Conservation (phyloP, 2,888 invertebrate species). For the Halictus quadricinctus region DNA sequence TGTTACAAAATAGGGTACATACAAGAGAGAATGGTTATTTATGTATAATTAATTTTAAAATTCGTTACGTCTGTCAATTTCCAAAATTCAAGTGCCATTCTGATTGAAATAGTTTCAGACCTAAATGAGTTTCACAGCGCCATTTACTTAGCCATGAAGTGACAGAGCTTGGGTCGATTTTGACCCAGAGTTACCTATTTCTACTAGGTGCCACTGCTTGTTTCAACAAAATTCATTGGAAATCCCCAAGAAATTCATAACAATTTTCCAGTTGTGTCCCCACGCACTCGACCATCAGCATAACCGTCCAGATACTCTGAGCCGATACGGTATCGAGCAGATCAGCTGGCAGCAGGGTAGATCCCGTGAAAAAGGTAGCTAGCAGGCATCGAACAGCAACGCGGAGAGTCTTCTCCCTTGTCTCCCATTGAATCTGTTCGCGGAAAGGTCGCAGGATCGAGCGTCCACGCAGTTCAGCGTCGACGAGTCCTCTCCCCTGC, state of each 20-base stretch:
- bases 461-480: not conserved
- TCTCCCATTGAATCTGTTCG: not conserved
- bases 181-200: no score
- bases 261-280: not conserved
- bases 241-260: not conserved
- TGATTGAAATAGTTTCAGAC: no score
- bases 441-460: slow-evolving; percentile 2
- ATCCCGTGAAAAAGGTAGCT: not conserved
- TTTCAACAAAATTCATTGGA: no score
- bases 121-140: no score
- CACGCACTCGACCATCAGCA: not conserved
- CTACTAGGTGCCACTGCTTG: no score
- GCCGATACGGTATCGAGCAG: not conserved
- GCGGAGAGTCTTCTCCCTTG: not conserved
- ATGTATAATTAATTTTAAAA: not conserved
- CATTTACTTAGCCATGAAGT: no score
- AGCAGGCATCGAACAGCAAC: not conserved
- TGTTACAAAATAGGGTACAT: no score
- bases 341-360: not conserved
- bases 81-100: no score
- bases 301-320: not conserved
- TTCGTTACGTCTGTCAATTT: no score
- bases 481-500: no score
- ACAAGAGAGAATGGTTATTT: not conserved
- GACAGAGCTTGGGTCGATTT: no score